These are phyloP conservation scores for Siniperca chuatsi DNA, from an alignment of 2,113 vertebrate species.

Conservation along the genomic window DNA sequence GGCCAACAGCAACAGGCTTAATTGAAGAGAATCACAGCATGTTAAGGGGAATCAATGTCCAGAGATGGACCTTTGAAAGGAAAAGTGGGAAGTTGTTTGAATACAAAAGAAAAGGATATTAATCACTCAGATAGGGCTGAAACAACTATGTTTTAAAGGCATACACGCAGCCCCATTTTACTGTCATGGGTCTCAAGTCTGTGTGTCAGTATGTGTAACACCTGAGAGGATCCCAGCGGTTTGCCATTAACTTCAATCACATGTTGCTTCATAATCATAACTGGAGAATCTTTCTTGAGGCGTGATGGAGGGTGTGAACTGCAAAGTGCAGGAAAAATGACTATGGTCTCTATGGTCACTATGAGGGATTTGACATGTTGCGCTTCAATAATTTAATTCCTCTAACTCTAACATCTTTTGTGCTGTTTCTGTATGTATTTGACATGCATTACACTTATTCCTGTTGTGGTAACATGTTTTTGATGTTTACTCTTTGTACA, in stretches of 20 bases:
- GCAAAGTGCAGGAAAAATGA: too few relatives aligned
- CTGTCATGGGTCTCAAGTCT: background rate
- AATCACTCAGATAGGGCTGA: too few relatives aligned
- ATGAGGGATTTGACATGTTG: background rate
- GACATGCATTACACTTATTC: background rate
- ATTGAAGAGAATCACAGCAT: conserved; percentile 13
- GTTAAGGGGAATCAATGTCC: background rate
- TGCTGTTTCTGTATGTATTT: background rate
- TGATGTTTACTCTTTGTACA: too few relatives aligned
- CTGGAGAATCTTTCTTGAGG: too few relatives aligned
- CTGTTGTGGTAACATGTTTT: too few relatives aligned
- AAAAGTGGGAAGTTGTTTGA: background rate
- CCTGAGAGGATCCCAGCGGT: background rate
- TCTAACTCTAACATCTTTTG: background rate
- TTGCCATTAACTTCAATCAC: background rate
- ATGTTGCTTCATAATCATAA: too few relatives aligned
- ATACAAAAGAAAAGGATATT: background rate
- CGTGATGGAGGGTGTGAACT: too few relatives aligned
- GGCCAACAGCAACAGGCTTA: background rate
- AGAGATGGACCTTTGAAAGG: background rate
- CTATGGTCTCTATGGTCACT: too few relatives aligned
- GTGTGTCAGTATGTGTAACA: background rate
- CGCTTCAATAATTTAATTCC: background rate
- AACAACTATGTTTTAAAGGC: background rate
- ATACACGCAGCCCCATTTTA: background rate